A percentile compares a stretch with the other conserved stretches of the same genome.
Conservation (phyloP, 1,140 invertebrate species). For the Ostrea edulis region DNA sequence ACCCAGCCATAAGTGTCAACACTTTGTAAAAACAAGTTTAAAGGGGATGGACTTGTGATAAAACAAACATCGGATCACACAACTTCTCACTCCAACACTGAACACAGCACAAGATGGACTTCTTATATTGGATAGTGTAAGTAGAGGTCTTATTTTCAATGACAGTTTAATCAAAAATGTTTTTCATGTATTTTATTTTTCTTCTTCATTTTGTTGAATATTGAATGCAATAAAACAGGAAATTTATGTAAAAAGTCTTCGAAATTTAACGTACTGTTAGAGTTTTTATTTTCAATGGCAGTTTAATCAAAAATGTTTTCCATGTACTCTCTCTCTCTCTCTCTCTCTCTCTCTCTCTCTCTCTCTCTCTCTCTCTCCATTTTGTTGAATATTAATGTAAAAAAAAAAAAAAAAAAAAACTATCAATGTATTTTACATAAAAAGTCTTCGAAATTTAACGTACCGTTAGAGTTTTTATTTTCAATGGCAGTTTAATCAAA, state of each 20-base stretch:
- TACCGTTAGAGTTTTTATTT: background rate
- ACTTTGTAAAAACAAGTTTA: constrained; percentile 17
- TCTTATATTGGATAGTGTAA: background rate
- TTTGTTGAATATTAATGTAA: too few species aligned
- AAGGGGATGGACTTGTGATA: background rate
- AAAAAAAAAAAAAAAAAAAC: too few species aligned
- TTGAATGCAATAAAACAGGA: too few species aligned
- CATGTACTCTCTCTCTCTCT: too few species aligned
- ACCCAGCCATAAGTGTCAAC: background rate
- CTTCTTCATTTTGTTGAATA: background rate
- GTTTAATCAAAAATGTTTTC: too few species aligned
- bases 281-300: background rate
- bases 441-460: too few species aligned
- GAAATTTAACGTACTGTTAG: background rate
- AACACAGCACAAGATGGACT: background rate
- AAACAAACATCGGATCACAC: background rate
- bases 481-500: too few species aligned
- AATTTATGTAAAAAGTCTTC: too few species aligned
- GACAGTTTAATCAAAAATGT: background rate
- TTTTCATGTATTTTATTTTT: background rate
- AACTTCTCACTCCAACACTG: background rate
- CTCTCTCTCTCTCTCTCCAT: too few species aligned
- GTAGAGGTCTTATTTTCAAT: background rate
- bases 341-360: background rate
- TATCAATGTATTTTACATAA: too few species aligned